phyloP scores from a whole-genome alignment of 2,888 invertebrate genomes.

The Tryphoninae sp. region DNA sequence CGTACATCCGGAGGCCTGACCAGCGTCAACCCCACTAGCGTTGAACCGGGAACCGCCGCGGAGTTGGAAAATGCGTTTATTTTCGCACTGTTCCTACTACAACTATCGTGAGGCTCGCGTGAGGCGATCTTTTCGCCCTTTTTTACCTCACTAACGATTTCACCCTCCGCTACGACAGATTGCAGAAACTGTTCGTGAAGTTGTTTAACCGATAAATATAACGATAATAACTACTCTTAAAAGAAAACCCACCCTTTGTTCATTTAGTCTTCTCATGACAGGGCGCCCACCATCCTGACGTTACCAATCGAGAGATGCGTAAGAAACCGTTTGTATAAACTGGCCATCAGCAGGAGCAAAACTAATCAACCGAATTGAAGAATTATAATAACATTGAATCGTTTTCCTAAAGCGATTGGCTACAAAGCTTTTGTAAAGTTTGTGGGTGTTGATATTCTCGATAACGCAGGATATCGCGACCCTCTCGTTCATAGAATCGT shows the following conservation, averaged over 20 bases:
- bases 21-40: conserved; percentile 1
- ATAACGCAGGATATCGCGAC: not conserved
- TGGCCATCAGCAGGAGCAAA: not conserved
- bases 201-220: not conserved
- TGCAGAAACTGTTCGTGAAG: not conserved
- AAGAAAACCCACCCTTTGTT: not conserved
- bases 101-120: conserved; percentile 1
- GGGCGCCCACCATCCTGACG: not conserved
- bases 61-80: conserved; percentile 8
- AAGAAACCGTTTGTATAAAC: not conserved
- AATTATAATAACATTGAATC: not conserved
- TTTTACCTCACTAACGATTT: not conserved
- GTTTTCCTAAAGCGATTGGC: not conserved
- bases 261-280: not conserved
- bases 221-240: not conserved
- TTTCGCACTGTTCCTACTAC: not conserved
- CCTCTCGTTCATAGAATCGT: not conserved
- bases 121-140: conserved; percentile 1
- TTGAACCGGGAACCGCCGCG: conserved; percentile 12
- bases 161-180: not conserved
- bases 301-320: not conserved
- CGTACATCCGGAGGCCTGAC: conserved; percentile 26
- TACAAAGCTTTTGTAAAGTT: not conserved
- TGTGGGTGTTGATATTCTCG: conserved; percentile 9
- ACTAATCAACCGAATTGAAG: not conserved